Evolutionary conservation across 2,113 vertebrate species (phyloP).

Genomic region (Perca fluviatilis): DNA sequence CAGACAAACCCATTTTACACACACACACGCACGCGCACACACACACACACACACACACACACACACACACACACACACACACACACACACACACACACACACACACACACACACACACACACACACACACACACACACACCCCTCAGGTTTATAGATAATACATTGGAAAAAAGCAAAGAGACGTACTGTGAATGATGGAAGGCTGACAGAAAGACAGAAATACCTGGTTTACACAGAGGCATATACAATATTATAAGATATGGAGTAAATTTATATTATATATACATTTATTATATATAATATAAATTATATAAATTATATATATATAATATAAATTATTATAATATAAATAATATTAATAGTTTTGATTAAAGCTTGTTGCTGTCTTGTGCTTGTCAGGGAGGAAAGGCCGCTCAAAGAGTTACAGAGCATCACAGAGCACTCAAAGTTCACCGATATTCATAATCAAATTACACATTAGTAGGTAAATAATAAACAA

Average conservation of each 20-base stretch:
- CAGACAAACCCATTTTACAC: conserved; percentile 58
- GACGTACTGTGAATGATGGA: not conserved
- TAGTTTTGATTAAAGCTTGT: conserved; percentile 21
- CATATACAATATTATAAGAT: not conserved
- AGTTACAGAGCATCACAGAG: not conserved
- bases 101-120: not conserved
- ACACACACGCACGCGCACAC: not conserved
- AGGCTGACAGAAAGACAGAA: conserved; percentile 5
- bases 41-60: conserved; percentile 16
- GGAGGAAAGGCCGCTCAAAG: not conserved
- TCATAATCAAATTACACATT: not conserved
- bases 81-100: not conserved
- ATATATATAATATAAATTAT: too few relatives aligned
- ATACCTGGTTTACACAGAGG: not conserved
- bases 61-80: not conserved
- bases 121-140: too few relatives aligned
- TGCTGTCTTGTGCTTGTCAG: not conserved
- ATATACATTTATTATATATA: too few relatives aligned
- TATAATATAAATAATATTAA: conserved; percentile 24
- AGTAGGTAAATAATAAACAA: not conserved
- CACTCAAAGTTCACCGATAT: not conserved
- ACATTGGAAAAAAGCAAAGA: not conserved
- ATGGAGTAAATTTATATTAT: too few relatives aligned
- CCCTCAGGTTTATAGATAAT: not conserved
- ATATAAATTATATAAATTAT: too few relatives aligned